Base-by-base conservation (phyloP, 2,797 vertebrate species). In the Coendou prehensilis region DNA sequence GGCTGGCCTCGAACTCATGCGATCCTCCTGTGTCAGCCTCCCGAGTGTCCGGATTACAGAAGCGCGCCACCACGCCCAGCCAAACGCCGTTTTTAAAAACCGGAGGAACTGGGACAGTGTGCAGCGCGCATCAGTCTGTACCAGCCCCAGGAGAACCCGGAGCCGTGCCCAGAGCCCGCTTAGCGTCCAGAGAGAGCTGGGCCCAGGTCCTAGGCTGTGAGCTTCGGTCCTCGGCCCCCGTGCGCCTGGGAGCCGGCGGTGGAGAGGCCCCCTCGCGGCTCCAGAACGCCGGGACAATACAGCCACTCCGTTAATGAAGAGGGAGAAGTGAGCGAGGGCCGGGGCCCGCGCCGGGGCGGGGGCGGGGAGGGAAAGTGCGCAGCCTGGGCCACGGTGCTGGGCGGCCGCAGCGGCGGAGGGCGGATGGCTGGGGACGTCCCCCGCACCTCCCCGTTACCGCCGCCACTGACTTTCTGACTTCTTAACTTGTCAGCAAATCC, bases 401-500 rank as follows among this genome's bases (percentile, higher is more conserved):
- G 89, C 30, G 54, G 89, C 89, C 61, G 91, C 5, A 78, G 89
- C 87, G n/a, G 91, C 64, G 37, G 50, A 41, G 56, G n/a, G 9
- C 8, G 61, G 26, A 54, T 5, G 50, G 76, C 76, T 33, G 47
- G 50, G 75, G 47, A 20, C 76, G 28, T 54, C 50, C 76, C 73
- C 76, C 85, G 97, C 98, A 94, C 97, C 5, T 92, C 97, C 98
- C 98, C 97, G 98, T 97, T 98, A 75, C 98, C 97, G 98, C 80
- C 98, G 96, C 78, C 98, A 87, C 98, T 98, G 98, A 98, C 98
- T 99, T 98, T 99, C 98, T 99, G 98, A 98, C 99, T 99, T 98
- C 98, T 98, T 98, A 98, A 99, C 98, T 99, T 99, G 99, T 99
- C 98, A 99, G 98, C 99, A 98, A 98, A 99, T 99, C 99, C 98